A percentile compares a stretch with the other conserved stretches of the same genome.
Evolutionary conservation across 2,888 invertebrate genomes (phyloP).

Genomic region (Rotaria socialis): DNA sequence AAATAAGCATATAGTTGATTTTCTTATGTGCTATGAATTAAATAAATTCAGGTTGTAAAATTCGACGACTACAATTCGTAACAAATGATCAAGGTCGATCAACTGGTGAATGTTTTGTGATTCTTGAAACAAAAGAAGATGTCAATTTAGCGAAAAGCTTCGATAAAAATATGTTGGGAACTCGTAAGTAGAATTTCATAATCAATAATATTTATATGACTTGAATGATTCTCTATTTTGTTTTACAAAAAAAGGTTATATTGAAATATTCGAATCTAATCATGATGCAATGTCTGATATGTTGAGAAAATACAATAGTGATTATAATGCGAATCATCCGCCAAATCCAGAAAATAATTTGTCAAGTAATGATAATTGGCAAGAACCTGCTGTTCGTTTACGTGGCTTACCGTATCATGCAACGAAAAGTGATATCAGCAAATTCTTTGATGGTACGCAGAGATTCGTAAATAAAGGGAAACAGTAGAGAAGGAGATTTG

Average conservation of each 20-base stretch:
- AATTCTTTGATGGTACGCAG: constrained; percentile 82
- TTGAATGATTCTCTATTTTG: too few relatives aligned
- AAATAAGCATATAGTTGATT: too few relatives aligned
- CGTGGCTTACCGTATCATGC: constrained; percentile 89
- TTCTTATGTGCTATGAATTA: too few relatives aligned
- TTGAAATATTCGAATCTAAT: constrained; percentile 76
- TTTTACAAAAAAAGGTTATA: background rate
- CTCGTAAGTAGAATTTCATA: constrained; percentile 46
- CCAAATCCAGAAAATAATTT: constrained; percentile 59
- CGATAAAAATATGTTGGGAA: constrained; percentile 79
- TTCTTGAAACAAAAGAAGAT: constrained; percentile 73
- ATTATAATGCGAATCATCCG: constrained; percentile 60
- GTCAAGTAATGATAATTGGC: background rate
- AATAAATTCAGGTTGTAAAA: background rate
- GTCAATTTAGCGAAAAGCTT: constrained; percentile 73
- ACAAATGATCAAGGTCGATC: constrained; percentile 66
- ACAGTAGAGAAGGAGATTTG: background rate
- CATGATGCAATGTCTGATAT: constrained; percentile 86
- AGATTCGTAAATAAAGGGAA: background rate
- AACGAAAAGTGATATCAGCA: constrained; percentile 85
- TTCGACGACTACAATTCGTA: background rate
- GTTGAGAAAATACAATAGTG: constrained; percentile 66
- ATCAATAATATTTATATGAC: background rate
- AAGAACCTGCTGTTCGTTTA: constrained; percentile 72
- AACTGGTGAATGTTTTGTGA: constrained; percentile 83